These are phyloP conservation scores for Cygnus atratus DNA, from an alignment of 2,113 vertebrate species.

Conservation along the genomic window DNA sequence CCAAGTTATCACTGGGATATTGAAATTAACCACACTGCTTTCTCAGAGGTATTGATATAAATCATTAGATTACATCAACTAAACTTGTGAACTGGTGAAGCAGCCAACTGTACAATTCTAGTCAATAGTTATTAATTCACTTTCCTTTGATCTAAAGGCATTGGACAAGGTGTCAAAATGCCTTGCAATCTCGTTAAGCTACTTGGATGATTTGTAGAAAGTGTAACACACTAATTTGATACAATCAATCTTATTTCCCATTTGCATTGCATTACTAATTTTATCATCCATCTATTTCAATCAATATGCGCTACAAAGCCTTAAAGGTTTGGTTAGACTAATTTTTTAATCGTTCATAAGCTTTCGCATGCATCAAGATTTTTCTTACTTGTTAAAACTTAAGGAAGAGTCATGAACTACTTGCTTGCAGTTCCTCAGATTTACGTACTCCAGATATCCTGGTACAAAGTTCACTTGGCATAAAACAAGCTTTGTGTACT, in stretches of 20 bases:
- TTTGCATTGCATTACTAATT: neutral
- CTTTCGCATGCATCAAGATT: neutral
- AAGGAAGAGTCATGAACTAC: neutral
- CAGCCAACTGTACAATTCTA: neutral
- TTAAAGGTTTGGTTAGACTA: neutral
- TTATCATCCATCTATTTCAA: neutral
- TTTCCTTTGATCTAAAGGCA: neutral
- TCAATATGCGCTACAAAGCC: neutral
- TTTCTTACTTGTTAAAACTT: neutral
- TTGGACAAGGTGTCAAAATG: constrained; percentile 3
- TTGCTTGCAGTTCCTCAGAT: constrained; percentile 1
- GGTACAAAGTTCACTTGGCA: neutral
- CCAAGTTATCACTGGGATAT: neutral
- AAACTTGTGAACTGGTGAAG: neutral
- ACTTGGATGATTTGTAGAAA: neutral
- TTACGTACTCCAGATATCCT: neutral
- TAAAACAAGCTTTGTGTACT: neutral
- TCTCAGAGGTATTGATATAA: neutral
- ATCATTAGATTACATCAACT: neutral
- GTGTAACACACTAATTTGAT: neutral
- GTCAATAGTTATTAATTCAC: neutral
- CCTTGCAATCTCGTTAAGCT: neutral
- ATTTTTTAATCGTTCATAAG: neutral
- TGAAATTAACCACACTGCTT: neutral
- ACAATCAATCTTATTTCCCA: neutral